phyloP scores from a whole-genome alignment of 2,113 vertebrate species.

The Ivindomyrus marchei region DNA sequence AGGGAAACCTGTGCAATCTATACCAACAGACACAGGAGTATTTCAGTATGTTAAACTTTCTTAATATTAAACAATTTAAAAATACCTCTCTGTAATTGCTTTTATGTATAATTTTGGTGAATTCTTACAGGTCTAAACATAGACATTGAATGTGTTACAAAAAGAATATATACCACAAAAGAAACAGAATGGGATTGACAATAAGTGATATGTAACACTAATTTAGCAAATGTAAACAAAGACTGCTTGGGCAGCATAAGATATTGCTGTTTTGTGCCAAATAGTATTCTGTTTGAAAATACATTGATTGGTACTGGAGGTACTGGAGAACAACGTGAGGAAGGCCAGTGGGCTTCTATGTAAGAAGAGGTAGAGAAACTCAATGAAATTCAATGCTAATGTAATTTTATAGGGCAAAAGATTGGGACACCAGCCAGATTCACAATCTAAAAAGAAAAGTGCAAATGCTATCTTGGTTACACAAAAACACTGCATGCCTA shows the following conservation, averaged over 20 bases:
- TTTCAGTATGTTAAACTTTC: not conserved
- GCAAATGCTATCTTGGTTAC: not conserved
- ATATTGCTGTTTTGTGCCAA: not conserved
- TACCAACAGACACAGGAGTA: not conserved
- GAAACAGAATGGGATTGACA: not conserved
- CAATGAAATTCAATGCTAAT: not conserved
- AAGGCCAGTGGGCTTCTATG: not conserved
- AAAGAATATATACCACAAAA: not conserved
- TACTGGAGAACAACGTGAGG: not conserved
- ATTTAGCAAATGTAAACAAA: not conserved
- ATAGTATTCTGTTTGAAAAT: not conserved
- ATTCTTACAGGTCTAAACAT: not conserved
- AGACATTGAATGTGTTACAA: not conserved
- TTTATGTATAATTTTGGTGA: not conserved
- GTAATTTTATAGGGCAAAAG: not conserved
- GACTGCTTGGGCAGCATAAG: not conserved
- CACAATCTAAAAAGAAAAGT: not conserved
- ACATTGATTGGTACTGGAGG: not conserved
- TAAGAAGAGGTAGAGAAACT: not conserved
- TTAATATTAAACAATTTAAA: not conserved
- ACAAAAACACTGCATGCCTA: not conserved
- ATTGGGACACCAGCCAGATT: not conserved
- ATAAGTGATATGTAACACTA: conserved; percentile 9
- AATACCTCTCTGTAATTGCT: not conserved
- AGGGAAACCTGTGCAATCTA: not conserved